phyloP scores from a whole-genome alignment of 2,113 vertebrate genomes.

The Fregetta grallaria region DNA sequence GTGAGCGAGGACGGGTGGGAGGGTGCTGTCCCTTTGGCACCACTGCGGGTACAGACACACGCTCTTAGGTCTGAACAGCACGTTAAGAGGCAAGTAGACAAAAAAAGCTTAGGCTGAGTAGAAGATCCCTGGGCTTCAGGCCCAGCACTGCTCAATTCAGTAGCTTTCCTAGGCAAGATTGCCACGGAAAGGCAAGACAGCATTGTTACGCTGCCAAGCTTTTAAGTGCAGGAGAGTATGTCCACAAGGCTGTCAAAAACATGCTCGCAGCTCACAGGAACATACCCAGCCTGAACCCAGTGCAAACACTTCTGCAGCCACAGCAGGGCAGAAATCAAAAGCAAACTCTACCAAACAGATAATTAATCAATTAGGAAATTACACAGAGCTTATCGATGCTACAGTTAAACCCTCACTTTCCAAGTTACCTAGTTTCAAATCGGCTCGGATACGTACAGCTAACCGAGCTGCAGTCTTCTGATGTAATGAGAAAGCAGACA shows the following conservation, averaged over 20 bases:
- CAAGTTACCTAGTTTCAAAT: not conserved
- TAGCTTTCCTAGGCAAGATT: not conserved
- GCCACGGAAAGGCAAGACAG: not conserved
- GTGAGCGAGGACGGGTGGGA: accelerated
- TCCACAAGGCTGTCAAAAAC: not conserved
- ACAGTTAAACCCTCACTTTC: not conserved
- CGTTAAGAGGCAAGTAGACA: not conserved
- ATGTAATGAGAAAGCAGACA: not conserved
- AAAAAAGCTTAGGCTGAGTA: not conserved
- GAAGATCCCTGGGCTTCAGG: not conserved
- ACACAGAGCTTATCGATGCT: not conserved
- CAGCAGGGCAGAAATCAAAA: not conserved
- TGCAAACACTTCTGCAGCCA: not conserved
- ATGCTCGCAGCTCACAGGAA: not conserved
- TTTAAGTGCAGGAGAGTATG: not conserved
- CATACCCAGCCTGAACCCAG: not conserved
- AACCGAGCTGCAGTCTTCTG: not conserved
- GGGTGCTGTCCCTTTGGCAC: accelerated
- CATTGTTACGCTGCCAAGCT: accelerated
- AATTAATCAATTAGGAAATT: slow-evolving; percentile 21
- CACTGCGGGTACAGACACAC: not conserved
- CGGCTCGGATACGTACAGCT: accelerated
- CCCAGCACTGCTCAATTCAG: not conserved
- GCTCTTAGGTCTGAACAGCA: not conserved
- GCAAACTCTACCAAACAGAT: not conserved